Evolutionary conservation across 30 jellyfish, hydroid and myxozoan species (phyloP).

Genomic region (Aurelia aurita): DNA sequence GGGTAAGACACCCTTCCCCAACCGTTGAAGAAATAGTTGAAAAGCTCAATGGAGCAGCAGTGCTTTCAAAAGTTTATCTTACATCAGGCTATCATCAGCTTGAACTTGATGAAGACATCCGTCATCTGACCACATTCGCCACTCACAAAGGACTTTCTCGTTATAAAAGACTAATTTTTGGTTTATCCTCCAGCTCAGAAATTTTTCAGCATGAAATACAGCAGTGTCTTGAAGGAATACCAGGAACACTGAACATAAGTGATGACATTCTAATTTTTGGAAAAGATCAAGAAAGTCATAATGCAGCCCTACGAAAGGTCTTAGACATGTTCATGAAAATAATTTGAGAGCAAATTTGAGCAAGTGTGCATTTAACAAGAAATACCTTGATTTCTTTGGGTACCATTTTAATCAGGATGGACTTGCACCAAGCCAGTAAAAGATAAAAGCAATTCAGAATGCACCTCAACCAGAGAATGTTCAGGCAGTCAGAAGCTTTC

Average conservation of each 20-base stretch:
- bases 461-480: background rate
- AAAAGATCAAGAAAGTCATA: background rate
- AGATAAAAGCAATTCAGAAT: background rate
- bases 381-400: background rate
- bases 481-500: conserved; percentile 12
- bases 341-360: background rate
- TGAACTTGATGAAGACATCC: too few species aligned
- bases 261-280: conserved; percentile 20
- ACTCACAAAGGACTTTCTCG: too few species aligned
- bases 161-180: too few species aligned
- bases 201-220: conserved; percentile 15
- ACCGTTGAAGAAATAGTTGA: too few species aligned
- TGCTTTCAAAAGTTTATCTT: too few species aligned
- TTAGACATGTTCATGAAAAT: too few species aligned
- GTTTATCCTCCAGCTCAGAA: too few species aligned
- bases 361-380: background rate
- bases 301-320: background rate
- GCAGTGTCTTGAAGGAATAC: conserved; percentile 4
- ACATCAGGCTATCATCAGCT: too few species aligned
- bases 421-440: conserved; percentile 8
- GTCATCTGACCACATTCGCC: too few species aligned
- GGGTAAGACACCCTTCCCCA: too few species aligned
- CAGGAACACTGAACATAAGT: conserved; percentile 32
- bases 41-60: too few species aligned
- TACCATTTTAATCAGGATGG: conserved; percentile 15